Base-by-base conservation (phyloP, 1,140 invertebrate genomes). In the Ceratoteleas bidentatus region DNA sequence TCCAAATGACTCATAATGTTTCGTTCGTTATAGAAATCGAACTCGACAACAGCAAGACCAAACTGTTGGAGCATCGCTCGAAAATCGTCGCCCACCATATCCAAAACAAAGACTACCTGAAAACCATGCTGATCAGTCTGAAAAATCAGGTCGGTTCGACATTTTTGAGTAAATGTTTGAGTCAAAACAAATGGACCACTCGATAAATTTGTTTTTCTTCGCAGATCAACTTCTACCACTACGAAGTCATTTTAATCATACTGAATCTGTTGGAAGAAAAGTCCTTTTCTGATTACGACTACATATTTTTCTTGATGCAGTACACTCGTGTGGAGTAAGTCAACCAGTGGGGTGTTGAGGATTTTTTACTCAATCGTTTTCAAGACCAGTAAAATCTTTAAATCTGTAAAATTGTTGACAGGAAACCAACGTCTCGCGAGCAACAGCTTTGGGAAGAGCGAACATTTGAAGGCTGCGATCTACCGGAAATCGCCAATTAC, bases 171-270 rank as follows among this genome's bases (percentile, higher is more conserved):
- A n/a, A n/a, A n/a, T n/a, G n/a, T n/a, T n/a, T n/a, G n/a, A n/a
- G n/a, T 43, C 8, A 10, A 10, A 10, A 43, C n/a, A 10, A 43
- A 6, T 43, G n/a, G n/a, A n/a, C 6, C 6, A 43, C 1, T 10
- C 1, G 81, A 77, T 57, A 60, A 15, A 53, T 34, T 52, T 1
- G 53, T 33, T 49, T 40, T 43, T 24, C 24, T 24, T 83, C 79
- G 49, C 52, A 89, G 87, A 84, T 92, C 0, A 91, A 90, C 78
- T 89, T 87, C 75, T 92, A 92, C 64, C 72, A 92, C 58, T 92
- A 92, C 76, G 91, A 92, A 85, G 84, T 91, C 6, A 90, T 90
- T 68, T 75, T 90, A 40, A 85, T 90, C 15, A 86, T 92, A 38
- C 66, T 89, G 36, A 87, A 91, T 34, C 76, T 91, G 6, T 40